These are phyloP conservation scores for Melinaea menophilus DNA, from an alignment of 2,888 invertebrate species.

Conservation along the genomic window DNA sequence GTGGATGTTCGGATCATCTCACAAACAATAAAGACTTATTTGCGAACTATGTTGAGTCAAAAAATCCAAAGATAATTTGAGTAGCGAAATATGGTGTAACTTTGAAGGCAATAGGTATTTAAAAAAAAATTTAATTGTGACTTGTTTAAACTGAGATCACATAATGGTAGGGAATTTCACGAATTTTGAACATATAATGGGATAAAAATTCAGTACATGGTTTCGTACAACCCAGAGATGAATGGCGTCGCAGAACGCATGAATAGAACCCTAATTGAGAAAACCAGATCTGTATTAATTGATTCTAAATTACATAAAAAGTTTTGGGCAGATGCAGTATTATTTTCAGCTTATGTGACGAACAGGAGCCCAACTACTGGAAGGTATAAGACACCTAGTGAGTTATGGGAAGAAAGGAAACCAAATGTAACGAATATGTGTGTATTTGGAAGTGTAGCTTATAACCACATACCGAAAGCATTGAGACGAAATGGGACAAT, in stretches of 20 bases:
- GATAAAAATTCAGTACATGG: constrained; percentile 20
- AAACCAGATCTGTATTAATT: constrained; percentile 23
- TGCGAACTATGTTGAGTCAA: too few relatives aligned
- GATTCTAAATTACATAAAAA: constrained; percentile 23
- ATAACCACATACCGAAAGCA: not conserved
- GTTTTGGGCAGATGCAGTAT: constrained; percentile 23
- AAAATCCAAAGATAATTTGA: too few relatives aligned
- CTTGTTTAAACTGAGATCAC: not conserved
- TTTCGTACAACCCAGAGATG: constrained; percentile 29
- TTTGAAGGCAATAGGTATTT: too few relatives aligned
- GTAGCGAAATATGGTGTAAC: too few relatives aligned
- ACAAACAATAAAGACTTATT: too few relatives aligned
- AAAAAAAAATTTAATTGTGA: too few relatives aligned
- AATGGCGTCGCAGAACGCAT: constrained; percentile 28
- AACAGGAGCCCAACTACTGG: not conserved
- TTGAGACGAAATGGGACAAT: too few relatives aligned
- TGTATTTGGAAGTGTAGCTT: not conserved
- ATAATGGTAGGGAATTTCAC: constrained; percentile 9
- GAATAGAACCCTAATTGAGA: constrained; percentile 29
- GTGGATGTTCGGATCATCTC: too few relatives aligned
- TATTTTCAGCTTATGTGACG: not conserved
- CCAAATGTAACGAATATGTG: too few relatives aligned
- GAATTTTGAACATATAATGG: constrained; percentile 18
- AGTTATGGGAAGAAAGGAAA: too few relatives aligned
- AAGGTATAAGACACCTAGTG: not conserved